These are phyloP conservation scores for Aselliscus stoliczkanus DNA, from an alignment of 2,797 vertebrate genomes.

Conservation along the genomic window DNA sequence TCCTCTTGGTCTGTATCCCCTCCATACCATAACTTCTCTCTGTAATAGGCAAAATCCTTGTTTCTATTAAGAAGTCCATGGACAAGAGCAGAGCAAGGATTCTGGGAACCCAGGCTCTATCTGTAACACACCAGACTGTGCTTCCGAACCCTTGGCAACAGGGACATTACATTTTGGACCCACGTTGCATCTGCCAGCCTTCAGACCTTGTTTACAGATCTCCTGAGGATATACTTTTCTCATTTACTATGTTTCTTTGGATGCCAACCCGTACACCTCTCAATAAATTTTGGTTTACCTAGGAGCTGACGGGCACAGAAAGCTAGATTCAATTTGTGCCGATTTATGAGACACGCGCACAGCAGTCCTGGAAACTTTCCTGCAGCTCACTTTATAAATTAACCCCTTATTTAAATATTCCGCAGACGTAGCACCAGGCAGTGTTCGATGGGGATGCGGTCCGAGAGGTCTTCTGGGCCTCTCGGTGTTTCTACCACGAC, in stretches of 20 bases:
- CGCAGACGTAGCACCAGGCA: constrained; percentile 59
- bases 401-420: constrained; percentile 70
- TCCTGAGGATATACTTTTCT: constrained; percentile 14
- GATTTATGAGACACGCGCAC: constrained; percentile 56
- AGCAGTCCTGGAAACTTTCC: constrained; percentile 40
- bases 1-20: neutral
- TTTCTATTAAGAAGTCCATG: neutral
- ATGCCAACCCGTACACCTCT: constrained; percentile 56
- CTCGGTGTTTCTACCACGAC: neutral
- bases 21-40: neutral
- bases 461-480: constrained; percentile 15
- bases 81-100: neutral
- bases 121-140: neutral
- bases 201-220: neutral
- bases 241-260: constrained; percentile 61
- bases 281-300: constrained; percentile 64
- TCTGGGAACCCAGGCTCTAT: neutral
- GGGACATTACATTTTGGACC: neutral
- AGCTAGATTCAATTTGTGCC: constrained; percentile 66
- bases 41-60: neutral
- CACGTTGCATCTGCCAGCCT: neutral
- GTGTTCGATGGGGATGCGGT: neutral
- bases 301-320: constrained; percentile 64
- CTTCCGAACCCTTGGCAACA: rapidly evolving
- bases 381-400: constrained; percentile 63